Evolutionary conservation across 2,888 invertebrate species (phyloP), one percentile per base, ranked within the genome.

Genomic region (Nemapogon koenigi): DNA sequence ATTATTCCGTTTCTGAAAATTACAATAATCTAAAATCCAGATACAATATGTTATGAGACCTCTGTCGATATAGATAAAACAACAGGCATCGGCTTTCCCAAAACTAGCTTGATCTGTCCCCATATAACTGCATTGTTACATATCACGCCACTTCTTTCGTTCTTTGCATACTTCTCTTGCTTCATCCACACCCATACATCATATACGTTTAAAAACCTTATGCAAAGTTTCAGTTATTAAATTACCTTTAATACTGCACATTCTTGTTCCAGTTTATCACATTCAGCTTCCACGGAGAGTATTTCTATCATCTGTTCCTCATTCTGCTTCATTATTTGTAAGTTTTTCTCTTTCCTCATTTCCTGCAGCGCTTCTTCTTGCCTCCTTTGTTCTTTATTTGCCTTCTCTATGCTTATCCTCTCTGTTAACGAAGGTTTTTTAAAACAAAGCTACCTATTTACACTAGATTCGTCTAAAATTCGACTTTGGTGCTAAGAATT

Each of bases 1-100:
- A 40, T 64, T 60, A 44, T 78, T 78, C 48, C 76, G 58, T 62
- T 76, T 78, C 78, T 78, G 59, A 30, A 60, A 60, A 4, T 39
- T 16, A 29, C 4, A 6, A 14, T 3, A 14, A 16, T 31, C 10
- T 31, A 31, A 31, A 4, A 13, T n/a, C n/a, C n/a, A n/a, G n/a
- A n/a, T n/a, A n/a, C n/a, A n/a, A n/a, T n/a, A n/a, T n/a, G n/a
- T n/a, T n/a, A n/a, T n/a, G n/a, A n/a, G n/a, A n/a, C n/a, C n/a
- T n/a, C n/a, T n/a, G n/a, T n/a, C n/a, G n/a, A n/a, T n/a, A n/a
- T n/a, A n/a, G n/a, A n/a, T n/a, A n/a, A n/a, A n/a, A n/a, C n/a
- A n/a, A n/a, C n/a, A n/a, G n/a, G n/a, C n/a, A n/a, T n/a, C n/a
- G n/a, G n/a, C n/a, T n/a, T n/a, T n/a, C n/a, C n/a, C n/a, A n/a